A percentile compares a stretch with the other conserved stretches of the same genome.
Conservation (phyloP, 2,113 vertebrate genomes). For the Marmota flaviventris region DNA sequence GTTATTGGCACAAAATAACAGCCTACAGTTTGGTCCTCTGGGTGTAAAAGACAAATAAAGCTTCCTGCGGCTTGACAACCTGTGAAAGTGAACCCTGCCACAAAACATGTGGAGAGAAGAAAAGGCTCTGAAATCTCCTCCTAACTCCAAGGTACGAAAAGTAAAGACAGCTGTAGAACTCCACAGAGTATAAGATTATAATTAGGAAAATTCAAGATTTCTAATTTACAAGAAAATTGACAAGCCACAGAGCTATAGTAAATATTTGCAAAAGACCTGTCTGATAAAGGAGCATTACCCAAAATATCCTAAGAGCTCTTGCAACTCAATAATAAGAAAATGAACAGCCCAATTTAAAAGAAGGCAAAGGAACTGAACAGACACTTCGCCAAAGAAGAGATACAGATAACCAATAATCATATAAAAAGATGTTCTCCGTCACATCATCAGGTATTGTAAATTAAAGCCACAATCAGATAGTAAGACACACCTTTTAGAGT, state of each 20-base stretch:
- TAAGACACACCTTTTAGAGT: neutral
- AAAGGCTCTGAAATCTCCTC: slow-evolving; percentile 9
- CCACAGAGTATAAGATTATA: neutral
- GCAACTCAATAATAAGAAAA: neutral
- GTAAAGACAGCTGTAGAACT: neutral
- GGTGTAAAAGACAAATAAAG: slow-evolving; percentile 66
- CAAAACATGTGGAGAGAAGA: neutral
- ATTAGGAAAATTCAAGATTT: neutral
- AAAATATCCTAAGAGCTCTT: neutral
- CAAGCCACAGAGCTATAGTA: neutral
- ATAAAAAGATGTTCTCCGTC: neutral
- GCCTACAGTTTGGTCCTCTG: slow-evolving; percentile 38
- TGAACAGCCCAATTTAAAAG: neutral
- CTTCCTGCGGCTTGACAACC: slow-evolving; percentile 62
- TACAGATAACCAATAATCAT: neutral
- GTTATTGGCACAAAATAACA: slow-evolving; percentile 58
- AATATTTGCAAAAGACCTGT: neutral
- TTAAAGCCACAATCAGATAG: neutral
- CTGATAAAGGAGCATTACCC: neutral
- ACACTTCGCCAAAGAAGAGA: neutral
- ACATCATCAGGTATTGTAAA: neutral
- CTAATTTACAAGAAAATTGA: neutral
- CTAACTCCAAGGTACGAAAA: neutral
- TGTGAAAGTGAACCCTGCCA: slow-evolving; percentile 57
- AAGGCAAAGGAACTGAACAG: neutral